Evolutionary conservation across 1,140 invertebrate species (phyloP), one percentile per base, ranked within the genome.

Genomic region (Cyphomyrmex costatus): DNA sequence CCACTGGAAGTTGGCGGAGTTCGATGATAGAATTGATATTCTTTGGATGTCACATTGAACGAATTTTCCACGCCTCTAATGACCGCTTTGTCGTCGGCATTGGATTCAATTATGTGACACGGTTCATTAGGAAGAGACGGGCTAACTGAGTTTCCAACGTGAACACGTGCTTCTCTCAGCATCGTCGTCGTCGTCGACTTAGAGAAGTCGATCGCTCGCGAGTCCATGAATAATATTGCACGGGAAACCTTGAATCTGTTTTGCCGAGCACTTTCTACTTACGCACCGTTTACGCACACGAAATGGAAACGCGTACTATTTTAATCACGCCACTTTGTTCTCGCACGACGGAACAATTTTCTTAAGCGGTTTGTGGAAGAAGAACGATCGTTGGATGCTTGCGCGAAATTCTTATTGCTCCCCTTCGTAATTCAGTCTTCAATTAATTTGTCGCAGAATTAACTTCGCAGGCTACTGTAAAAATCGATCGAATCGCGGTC

Each of bases 71-170:
- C 30, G 36, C 68, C n/a, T 60, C 27, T 83, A 83, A 83, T 42
- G 53, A 49, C 14, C 53, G 79, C 79, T 83, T 83, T 83, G 71
- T 80, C 53, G 61, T 84, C 70, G 71, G 46, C 36, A 42, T 51
- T 58, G 68, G 27, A 82, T 86, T 79, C 49, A 86, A 86, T 89
- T 82, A 89, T 49, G 49, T 68, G 86, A 76, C 73, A 82, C 76
- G 49, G 87, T 89, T 89, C 87, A 71, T 89, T 86, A 86, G 61
- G 33, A 53, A 85, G 66, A 73, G 76, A 86, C 58, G 53, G 70
- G 21, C 74, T 89, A 89, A 89, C 83, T 86, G 30, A 86, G 87
- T 89, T 89, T 70, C 70, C 84, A 63, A 27, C 76, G 42, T 82
- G 84, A 89, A 89, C 80, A 63, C 76, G 70, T 68, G 88, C 27